phyloP scores from a whole-genome alignment of 1,140 invertebrate species.

The Heliconius hermathena region DNA sequence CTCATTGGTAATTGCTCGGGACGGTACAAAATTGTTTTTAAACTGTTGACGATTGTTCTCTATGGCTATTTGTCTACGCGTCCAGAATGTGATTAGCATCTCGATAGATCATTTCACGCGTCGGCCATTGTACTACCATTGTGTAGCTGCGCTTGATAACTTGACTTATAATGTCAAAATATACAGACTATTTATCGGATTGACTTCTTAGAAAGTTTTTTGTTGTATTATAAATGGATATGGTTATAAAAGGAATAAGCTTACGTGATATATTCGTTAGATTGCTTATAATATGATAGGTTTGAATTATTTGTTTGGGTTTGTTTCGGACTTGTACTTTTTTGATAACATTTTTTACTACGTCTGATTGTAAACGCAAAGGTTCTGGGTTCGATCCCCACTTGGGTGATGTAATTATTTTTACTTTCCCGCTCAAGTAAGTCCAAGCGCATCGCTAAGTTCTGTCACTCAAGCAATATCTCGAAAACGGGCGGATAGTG shows the following conservation, averaged over 20 bases:
- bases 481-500: too few relatives aligned
- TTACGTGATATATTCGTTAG: conserved; percentile 15
- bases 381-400: too few relatives aligned
- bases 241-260: not conserved
- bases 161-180: conserved; percentile 22
- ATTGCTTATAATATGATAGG: conserved; percentile 1
- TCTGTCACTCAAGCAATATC: too few relatives aligned
- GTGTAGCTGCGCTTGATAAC: conserved; percentile 21
- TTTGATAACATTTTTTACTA: too few relatives aligned
- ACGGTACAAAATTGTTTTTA: conserved; percentile 78
- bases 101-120: conserved; percentile 48
- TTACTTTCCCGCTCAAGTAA: too few relatives aligned
- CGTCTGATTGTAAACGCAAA: too few relatives aligned
- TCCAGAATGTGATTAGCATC: conserved; percentile 66
- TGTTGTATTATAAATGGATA: not conserved
- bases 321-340: not conserved
- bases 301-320: not conserved
- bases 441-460: too few relatives aligned
- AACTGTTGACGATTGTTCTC: conserved; percentile 77
- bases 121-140: conserved; percentile 45
- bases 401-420: too few relatives aligned
- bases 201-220: conserved; percentile 11
- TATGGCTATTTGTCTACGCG: conserved; percentile 76
- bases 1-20: conserved; percentile 74
- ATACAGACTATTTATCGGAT: not conserved